Evolutionary conservation across 2,888 invertebrate genomes (phyloP).

Genomic region (Neuroscelio doddi): DNA sequence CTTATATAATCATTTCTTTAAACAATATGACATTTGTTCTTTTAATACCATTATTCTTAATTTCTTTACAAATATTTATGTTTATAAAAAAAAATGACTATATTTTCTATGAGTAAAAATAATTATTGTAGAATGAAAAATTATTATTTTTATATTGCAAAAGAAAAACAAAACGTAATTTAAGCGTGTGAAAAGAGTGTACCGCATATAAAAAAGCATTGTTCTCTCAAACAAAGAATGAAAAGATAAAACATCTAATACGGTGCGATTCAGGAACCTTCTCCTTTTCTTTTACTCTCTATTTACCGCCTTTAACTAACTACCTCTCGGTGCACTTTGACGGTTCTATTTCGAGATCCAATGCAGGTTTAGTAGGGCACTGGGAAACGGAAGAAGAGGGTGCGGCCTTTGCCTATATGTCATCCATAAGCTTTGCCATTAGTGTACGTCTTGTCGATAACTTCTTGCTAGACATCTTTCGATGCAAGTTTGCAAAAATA

Average conservation of each 20-base stretch:
- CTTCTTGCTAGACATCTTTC: slow-evolving; percentile 14
- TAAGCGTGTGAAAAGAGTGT: slow-evolving; percentile 2
- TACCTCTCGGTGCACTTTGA: slow-evolving; percentile 39
- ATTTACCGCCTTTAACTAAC: slow-evolving; percentile 27
- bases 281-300: slow-evolving; percentile 24
- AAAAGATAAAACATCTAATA: slow-evolving; percentile 31
- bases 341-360: slow-evolving; percentile 46
- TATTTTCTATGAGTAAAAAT: no score
- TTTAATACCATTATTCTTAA: no score
- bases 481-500: slow-evolving; percentile 10
- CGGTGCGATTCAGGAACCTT: slow-evolving; percentile 11
- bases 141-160: neutral
- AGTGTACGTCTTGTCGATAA: slow-evolving; percentile 21
- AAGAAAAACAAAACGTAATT: slow-evolving; percentile 1
- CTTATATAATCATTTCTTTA: no score
- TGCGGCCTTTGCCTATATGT: slow-evolving; percentile 40
- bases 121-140: no score
- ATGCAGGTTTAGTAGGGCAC: slow-evolving; percentile 49
- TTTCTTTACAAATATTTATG: no score
- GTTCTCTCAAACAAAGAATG: slow-evolving; percentile 12
- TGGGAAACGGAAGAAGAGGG: slow-evolving; percentile 51
- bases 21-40: no score
- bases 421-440: slow-evolving; percentile 20
- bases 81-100: no score
- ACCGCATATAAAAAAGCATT: slow-evolving; percentile 4